Base-by-base conservation (phyloP, 2,888 invertebrate genomes). In the Acleris laterana region DNA sequence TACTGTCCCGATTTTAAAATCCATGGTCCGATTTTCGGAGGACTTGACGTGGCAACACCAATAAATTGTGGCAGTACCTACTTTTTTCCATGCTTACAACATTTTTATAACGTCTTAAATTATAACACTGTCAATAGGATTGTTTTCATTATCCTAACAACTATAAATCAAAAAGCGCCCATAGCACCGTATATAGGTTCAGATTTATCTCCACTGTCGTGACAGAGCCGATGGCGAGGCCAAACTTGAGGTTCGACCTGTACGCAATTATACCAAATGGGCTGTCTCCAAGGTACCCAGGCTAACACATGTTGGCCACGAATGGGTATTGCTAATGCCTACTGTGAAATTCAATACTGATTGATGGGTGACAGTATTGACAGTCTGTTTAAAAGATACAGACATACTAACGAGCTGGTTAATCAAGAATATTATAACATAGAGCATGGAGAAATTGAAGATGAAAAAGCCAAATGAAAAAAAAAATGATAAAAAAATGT, bases 261-360 rank as follows among this genome's bases (percentile, higher is more conserved):
- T 63, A 79, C 82, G 84, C 87, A 88, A 90, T 92, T 89, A 92
- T 89, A 90, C 90, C 92, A 90, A 92, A 91, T 90, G 88, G 78
- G 90, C 82, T 77, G 78, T 77, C 71, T 78, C 78, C 91, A 92
- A 93, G 92, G 92, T 78, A 81, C 80, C 79, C 89, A 63, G 75
- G 83, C 85, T 80, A 81, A 83, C 81, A 88, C 88, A 81, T 63
- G 89, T 80, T 77, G 87, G 76, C 92, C 92, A 92, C 85, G 87
- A 44, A 19, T 22, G 50, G 63, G 70, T 62, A 80, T 79, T 82
- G 78, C 77, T 74, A 77, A 78, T 73, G 77, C 74, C 72, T 76
- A 79, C 71, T 84, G 85, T 88, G 87, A 90, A 90, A 89, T 89
- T 86, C 84, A 87, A 85, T 82, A 22, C 50, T 82, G 82, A 84